Conservation (phyloP, 2,113 vertebrate species). For the Bubo bubo region DNA sequence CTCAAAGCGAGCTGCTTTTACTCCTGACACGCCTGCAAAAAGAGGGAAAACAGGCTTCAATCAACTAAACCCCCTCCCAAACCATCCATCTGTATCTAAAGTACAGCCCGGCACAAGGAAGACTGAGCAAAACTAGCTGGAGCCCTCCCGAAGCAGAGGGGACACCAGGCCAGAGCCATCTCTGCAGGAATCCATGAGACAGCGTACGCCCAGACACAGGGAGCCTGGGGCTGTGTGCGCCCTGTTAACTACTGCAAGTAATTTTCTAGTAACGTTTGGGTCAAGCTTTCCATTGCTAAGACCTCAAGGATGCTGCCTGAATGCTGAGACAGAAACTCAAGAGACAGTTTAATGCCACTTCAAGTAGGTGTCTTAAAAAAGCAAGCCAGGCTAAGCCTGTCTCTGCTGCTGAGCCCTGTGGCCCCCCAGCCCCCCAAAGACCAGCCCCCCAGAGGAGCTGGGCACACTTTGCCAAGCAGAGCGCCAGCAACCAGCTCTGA, state of each 20-base stretch:
- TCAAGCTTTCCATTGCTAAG: background rate
- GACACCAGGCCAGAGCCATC: background rate
- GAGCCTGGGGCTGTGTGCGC: background rate
- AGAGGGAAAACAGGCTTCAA: background rate
- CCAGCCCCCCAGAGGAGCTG: background rate
- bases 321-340: background rate
- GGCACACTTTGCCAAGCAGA: background rate
- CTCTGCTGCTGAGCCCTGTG: accelerated
- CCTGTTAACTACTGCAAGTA: background rate
- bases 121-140: background rate
- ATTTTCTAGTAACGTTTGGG: background rate
- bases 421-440: background rate
- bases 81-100: background rate
- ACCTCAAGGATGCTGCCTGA: background rate
- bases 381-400: background rate
- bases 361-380: background rate
- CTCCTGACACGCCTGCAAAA: slow-evolving; percentile 85
- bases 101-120: background rate
- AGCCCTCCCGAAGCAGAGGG: background rate
- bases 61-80: background rate
- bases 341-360: background rate
- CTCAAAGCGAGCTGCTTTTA: slow-evolving; percentile 82
- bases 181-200: background rate
- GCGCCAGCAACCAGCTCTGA: background rate
- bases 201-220: accelerated